Evolutionary conservation across 2,888 invertebrate species (phyloP).

Genomic region (Ophonus ardosiacus): DNA sequence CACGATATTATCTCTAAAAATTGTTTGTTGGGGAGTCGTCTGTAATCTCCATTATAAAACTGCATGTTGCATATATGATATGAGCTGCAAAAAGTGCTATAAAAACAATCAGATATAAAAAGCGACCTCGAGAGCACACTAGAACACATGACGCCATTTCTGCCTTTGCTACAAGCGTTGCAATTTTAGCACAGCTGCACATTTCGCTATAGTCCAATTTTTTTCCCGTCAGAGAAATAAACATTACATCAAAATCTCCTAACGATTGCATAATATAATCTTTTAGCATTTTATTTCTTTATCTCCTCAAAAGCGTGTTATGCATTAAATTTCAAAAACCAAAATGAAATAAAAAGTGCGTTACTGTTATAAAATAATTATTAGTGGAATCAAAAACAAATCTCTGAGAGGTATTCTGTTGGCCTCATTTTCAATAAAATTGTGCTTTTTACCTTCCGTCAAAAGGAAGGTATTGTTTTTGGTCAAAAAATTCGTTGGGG

Average conservation of each 20-base stretch:
- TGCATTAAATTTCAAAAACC: too few relatives aligned
- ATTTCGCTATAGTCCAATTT: neutral
- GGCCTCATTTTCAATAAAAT: too few relatives aligned
- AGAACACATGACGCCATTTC: conserved; percentile 32
- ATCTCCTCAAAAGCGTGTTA: neutral
- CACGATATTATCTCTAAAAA: conserved; percentile 46
- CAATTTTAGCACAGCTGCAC: conserved; percentile 5
- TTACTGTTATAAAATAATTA: too few relatives aligned
- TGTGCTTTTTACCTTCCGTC: too few relatives aligned
- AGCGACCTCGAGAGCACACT: conserved; percentile 12
- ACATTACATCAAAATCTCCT: conserved; percentile 15
- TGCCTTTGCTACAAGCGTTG: conserved; percentile 22
- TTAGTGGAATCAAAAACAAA: too few relatives aligned
- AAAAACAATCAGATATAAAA: conserved; percentile 38
- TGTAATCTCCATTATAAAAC: conserved; percentile 52
- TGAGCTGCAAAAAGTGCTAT: conserved; percentile 21
- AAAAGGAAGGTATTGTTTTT: too few relatives aligned
- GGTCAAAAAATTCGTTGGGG: too few relatives aligned
- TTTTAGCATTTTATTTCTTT: neutral
- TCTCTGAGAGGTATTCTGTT: too few relatives aligned
- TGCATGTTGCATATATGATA: conserved; percentile 50
- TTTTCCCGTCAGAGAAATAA: conserved; percentile 15
- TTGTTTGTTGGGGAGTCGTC: conserved; percentile 55
- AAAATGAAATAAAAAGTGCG: too few relatives aligned
- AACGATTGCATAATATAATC: conserved; percentile 30